A percentile compares a stretch with the other conserved stretches of the same genome.
phyloP scores from a whole-genome alignment of 1,140 invertebrate species.

The Parasteatoda tepidariorum region DNA sequence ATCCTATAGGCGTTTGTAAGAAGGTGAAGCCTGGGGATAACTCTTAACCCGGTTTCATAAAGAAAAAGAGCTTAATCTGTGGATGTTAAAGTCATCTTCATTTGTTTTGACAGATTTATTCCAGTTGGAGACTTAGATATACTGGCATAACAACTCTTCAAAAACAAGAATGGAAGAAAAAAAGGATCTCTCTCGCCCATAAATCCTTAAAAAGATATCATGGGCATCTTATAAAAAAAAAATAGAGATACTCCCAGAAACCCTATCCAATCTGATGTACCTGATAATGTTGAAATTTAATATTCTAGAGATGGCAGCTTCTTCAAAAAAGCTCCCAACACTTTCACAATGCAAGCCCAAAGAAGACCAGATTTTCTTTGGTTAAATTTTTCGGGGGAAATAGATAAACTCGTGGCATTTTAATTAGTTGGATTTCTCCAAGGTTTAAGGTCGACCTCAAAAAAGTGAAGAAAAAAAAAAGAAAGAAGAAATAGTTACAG shows the following conservation, averaged over 20 bases:
- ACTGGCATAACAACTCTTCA: too few species aligned
- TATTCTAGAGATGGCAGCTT: not conserved
- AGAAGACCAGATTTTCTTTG: not conserved
- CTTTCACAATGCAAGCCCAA: too few species aligned
- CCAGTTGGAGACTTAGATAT: too few species aligned
- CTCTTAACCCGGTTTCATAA: too few species aligned
- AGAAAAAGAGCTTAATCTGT: too few species aligned
- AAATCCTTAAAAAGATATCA: not conserved
- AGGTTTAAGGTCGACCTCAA: not conserved
- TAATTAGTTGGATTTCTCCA: not conserved
- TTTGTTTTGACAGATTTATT: too few species aligned
- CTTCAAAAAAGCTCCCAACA: not conserved
- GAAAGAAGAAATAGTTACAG: not conserved
- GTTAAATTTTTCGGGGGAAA: not conserved
- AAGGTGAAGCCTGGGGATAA: too few species aligned
- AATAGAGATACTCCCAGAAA: not conserved
- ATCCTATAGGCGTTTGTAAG: too few species aligned
- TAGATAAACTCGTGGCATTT: not conserved
- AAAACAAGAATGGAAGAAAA: not conserved
- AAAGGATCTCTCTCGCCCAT: not conserved
- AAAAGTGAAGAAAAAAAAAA: not conserved
- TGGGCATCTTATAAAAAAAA: not conserved
- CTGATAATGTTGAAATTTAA: not conserved
- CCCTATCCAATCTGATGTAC: not conserved
- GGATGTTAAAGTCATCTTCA: too few species aligned